phyloP scores from a whole-genome alignment of 2,797 vertebrate genomes.

The Bovichtus diacanthus region DNA sequence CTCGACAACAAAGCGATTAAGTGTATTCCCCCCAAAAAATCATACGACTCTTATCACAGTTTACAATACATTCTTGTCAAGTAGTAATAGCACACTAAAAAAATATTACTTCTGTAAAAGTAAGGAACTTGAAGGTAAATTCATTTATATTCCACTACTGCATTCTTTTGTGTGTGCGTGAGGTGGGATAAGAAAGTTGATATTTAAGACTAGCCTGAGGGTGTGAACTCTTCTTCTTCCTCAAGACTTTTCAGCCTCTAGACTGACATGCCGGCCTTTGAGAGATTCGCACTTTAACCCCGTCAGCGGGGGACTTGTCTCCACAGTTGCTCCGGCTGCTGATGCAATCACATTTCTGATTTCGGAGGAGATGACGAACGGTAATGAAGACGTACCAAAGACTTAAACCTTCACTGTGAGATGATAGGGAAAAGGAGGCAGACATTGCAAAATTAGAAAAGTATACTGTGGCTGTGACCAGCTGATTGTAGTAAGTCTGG shows the following conservation, averaged over 20 bases:
- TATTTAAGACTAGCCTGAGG: not conserved
- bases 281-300: conserved; percentile 51
- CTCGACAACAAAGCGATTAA: not conserved
- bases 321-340: conserved; percentile 32
- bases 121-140: not conserved
- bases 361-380: conserved; percentile 17
- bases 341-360: conserved; percentile 58
- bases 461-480: conserved; percentile 7
- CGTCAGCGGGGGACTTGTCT: conserved; percentile 45
- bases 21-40: not conserved
- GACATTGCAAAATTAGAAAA: conserved; percentile 14
- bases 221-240: not conserved
- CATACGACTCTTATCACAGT: not conserved
- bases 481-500: conserved; percentile 12
- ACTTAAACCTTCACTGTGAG: conserved; percentile 4
- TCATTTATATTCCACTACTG: not conserved
- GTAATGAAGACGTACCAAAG: conserved; percentile 48
- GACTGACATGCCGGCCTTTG: conserved; percentile 32
- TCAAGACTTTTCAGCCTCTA: not conserved
- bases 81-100: not conserved
- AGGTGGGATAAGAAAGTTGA: not conserved
- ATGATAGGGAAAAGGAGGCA: conserved; percentile 20
- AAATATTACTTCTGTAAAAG: not conserved
- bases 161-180: not conserved
- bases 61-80: not conserved